These are phyloP conservation scores for Tolmerus cingulatus DNA, from an alignment of 2,888 invertebrate genomes.

Conservation along the genomic window DNA sequence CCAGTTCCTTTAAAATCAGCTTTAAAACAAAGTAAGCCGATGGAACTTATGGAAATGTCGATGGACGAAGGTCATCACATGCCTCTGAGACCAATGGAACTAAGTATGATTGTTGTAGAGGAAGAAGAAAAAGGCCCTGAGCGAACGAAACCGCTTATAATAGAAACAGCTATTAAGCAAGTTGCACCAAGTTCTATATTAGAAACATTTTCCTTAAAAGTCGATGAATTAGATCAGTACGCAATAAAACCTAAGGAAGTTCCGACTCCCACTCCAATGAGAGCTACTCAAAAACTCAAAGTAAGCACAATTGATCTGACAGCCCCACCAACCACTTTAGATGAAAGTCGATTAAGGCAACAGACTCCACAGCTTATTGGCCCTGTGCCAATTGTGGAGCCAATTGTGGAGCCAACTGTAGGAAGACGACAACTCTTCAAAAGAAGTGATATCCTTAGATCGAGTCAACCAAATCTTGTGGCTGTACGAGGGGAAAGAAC, in stretches of 20 bases:
- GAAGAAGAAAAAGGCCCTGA: slow-evolving; percentile 1
- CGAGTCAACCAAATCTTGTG: slow-evolving; percentile 24
- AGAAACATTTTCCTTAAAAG: slow-evolving; percentile 62
- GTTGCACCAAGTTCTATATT: neutral
- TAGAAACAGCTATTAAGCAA: neutral
- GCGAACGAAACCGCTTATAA: neutral
- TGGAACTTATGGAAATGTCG: neutral
- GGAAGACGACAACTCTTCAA: slow-evolving; percentile 20
- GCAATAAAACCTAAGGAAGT: slow-evolving; percentile 52
- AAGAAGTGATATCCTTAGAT: slow-evolving; percentile 20
- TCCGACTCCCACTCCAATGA: slow-evolving; percentile 11
- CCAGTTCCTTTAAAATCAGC: neutral
- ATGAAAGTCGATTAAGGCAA: neutral
- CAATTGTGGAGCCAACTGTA: neutral
- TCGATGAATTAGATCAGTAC: slow-evolving; percentile 63
- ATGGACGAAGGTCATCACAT: neutral
- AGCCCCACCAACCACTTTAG: neutral
- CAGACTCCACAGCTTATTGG: neutral
- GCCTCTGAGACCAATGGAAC: neutral
- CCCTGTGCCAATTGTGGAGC: neutral
- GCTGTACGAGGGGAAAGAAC: neutral
- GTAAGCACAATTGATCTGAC: slow-evolving; percentile 55
- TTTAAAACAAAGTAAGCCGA: neutral
- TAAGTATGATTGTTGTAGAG: neutral
- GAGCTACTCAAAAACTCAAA: slow-evolving; percentile 53